These are phyloP conservation scores for Doryteuthis pealeii DNA, from an alignment of 1,140 invertebrate genomes.

Conservation along the genomic window DNA sequence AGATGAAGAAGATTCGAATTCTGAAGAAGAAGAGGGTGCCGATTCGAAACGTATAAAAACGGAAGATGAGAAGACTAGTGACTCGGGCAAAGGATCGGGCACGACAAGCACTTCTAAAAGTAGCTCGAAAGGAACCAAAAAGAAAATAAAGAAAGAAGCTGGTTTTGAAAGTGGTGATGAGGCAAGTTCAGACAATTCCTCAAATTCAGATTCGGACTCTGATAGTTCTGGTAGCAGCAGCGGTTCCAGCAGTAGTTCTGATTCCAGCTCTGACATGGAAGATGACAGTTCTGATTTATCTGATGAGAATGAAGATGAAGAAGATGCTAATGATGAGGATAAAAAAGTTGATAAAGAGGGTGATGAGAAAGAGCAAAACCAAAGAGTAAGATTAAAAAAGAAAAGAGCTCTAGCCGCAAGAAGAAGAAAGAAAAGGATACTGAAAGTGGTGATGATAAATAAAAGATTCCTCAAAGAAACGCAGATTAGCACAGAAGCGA, in stretches of 20 bases:
- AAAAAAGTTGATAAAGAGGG: conserved; percentile 12
- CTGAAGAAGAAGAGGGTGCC: not conserved
- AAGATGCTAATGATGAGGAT: not conserved
- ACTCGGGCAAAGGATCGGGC: not conserved
- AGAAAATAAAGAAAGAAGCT: not conserved
- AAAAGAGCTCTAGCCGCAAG: conserved; percentile 9
- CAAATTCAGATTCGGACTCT: not conserved
- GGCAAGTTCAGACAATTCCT: not conserved
- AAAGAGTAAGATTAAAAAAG: too few species aligned
- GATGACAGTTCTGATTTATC: not conserved
- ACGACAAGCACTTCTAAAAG: not conserved
- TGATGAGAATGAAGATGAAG: not conserved
- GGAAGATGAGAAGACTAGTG: not conserved
- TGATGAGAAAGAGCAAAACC: conserved; percentile 1
- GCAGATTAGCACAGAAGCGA: not conserved
- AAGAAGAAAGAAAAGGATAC: too few species aligned
- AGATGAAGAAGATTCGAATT: conserved; percentile 2
- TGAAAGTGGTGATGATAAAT: conserved; percentile 14
- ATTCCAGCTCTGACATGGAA: conserved; percentile 7
- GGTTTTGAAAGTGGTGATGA: not conserved
- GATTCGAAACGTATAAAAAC: not conserved
- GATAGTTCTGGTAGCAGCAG: not conserved
- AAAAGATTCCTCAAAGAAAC: not conserved
- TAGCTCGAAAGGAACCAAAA: not conserved
- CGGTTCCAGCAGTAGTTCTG: conserved; percentile 16